Conservation (phyloP, 2,797 vertebrate genomes). For the Galago senegalensis region DNA sequence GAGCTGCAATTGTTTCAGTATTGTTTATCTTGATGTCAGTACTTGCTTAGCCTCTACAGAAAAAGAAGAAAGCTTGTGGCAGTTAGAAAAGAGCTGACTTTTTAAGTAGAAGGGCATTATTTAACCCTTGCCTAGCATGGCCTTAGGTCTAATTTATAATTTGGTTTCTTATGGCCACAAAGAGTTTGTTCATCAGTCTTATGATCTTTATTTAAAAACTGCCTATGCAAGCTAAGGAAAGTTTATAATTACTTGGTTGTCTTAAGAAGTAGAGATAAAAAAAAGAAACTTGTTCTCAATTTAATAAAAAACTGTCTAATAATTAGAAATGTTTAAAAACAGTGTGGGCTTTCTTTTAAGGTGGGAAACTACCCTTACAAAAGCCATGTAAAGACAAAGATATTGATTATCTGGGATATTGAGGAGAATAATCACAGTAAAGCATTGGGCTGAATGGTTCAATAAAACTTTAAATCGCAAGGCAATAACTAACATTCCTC, state of each 20-base stretch:
- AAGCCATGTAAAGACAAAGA: neutral
- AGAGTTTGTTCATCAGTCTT: too few relatives aligned
- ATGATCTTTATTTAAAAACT: too few relatives aligned
- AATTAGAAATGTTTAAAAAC: conserved; percentile 30
- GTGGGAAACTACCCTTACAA: neutral
- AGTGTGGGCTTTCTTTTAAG: neutral
- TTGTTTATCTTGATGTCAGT: too few relatives aligned
- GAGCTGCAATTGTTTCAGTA: too few relatives aligned
- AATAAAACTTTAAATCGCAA: neutral
- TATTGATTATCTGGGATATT: neutral
- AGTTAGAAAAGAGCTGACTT: too few relatives aligned
- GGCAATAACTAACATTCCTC: neutral
- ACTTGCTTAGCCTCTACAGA: too few relatives aligned
- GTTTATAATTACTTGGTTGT: neutral
- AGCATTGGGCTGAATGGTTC: neutral
- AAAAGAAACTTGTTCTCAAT: neutral
- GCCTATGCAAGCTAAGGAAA: neutral
- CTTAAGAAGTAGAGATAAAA: conserved; percentile 7
- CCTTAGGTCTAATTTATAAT: too few relatives aligned
- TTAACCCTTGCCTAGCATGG: too few relatives aligned
- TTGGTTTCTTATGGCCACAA: too few relatives aligned
- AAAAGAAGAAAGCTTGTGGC: too few relatives aligned
- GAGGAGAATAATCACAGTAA: neutral
- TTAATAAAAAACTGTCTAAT: neutral
- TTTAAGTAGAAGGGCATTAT: too few relatives aligned